Evolutionary conservation across 92 coral and sea anemone genomes (phyloP), one percentile per base, ranked within the genome.

Genomic region (Palythoa caribaeorum): DNA sequence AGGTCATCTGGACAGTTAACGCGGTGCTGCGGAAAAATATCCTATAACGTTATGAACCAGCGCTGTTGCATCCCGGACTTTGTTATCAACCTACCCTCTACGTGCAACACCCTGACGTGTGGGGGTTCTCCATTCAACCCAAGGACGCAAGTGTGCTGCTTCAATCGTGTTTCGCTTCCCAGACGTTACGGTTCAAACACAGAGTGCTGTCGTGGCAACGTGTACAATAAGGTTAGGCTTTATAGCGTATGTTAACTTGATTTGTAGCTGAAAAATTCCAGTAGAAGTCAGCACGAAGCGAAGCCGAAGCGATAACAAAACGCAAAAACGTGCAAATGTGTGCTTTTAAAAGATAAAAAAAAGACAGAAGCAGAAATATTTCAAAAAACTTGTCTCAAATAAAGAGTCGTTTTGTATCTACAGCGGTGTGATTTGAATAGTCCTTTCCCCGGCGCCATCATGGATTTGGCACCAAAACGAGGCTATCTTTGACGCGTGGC

Each of bases 61-160:
- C 73, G 73, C 11, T 80, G 85, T 51, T 80, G 85, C 51, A 47
- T 38, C 9, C 74, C 59, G 14, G 40, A 80, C 73, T 13, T 80
- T 9, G 73, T 80, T 17, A 35, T 20, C 8, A 21, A 55, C 6
- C 21, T 65, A 65, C 74, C 73, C 44, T 11, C 85, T 3, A 80
- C 75, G 3, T 80, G 85, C 75, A 40, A 28, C 9, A 21, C 20
- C 57, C 19, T 80, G 11, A 65, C 16, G 17, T 80, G 85, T 40
- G 85, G 85, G 3, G 35, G 70, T 17, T 14, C 39, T 65, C 60
- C 85, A 2, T 80, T 63, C 85, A 47, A 40, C 28, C 75, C 74
- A 39, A 39, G 73, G 4, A 80, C 44, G 8, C 85, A 80, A 50
- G 16, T 80, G 10, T 80, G 85, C 57, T 80, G 85, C 55, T 80